Conservation (phyloP, 2,888 invertebrate species). For the Ischnus inquisitorius region DNA sequence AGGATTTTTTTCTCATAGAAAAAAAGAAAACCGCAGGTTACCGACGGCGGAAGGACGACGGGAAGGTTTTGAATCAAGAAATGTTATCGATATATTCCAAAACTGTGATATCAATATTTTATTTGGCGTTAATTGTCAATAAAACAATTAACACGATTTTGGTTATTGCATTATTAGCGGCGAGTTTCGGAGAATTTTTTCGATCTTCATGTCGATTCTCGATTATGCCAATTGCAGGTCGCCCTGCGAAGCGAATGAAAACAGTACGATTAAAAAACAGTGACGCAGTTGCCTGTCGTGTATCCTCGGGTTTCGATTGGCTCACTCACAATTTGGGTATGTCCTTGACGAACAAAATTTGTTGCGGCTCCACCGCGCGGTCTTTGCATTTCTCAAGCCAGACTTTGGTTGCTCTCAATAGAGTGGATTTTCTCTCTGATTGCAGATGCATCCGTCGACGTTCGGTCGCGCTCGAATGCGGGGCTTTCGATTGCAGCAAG, state of each 20-base stretch:
- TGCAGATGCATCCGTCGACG: conserved; percentile 22
- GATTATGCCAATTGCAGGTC: conserved; percentile 58
- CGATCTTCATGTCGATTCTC: conserved; percentile 42
- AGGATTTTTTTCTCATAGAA: background rate
- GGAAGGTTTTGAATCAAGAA: background rate
- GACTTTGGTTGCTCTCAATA: conserved; percentile 79
- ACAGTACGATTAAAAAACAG: no score
- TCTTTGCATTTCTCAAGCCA: conserved; percentile 80
- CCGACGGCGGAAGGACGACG: background rate
- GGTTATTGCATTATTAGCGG: no score
- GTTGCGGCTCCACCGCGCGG: conserved; percentile 43
- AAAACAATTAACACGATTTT: background rate
- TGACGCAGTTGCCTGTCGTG: no score
- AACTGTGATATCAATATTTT: conserved; percentile 8
- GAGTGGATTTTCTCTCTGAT: conserved; percentile 73
- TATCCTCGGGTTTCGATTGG: background rate
- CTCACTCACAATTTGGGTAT: conserved; percentile 78
- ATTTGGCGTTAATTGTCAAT: background rate
- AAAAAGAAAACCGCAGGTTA: background rate
- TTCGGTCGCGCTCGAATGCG: conserved; percentile 19
- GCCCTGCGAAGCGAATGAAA: conserved; percentile 49
- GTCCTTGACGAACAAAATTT: conserved; percentile 79
- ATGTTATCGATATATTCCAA: background rate
- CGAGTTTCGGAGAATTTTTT: background rate
- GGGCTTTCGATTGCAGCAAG: conserved; percentile 62